Base-by-base conservation (phyloP, 2,797 vertebrate species). In the Phataginus tetradactyla region DNA sequence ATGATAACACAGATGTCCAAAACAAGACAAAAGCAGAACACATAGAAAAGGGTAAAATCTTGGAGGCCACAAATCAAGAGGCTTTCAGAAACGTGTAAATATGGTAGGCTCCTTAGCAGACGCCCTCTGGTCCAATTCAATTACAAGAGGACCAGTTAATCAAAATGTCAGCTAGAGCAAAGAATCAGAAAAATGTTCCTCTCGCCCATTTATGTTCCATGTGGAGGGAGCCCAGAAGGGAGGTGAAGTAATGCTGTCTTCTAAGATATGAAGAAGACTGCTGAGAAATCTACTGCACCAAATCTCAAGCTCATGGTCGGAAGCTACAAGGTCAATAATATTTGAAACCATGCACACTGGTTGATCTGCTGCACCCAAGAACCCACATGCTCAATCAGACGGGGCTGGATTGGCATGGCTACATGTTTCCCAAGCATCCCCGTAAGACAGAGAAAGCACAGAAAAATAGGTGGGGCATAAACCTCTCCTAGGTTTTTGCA, bases 1-100 rank as follows among this genome's bases (percentile, higher is more conserved):
- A 93, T 3, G 45, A 42, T 77, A 57, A 71, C 61, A 72, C 71
- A 80, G 27, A 61, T 78, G 29, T 64, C 34, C 25, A 64, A 83
- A 92, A 45, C 15, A 59, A 94, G n/a, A 91, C 78, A 86, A 64
- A 87, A 71, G 51, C 14, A 95, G 91, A 61, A 86, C 14, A 78
- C 66, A 94, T 0, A 64, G 51, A n/a, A 69, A 27, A 95, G 53
- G 32, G n/a, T 11, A 49, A 63, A 61, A 69, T 55, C 53, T 55
- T 74, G 63, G 63, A 81, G 57, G 32, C 23, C 15, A 90, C 61
- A 45, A 57, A 91, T 21, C 78, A 86, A 77, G 68, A 91, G 39
- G 53, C 63, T 86, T 97, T 90, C 25, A 75, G 53, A 86, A 68
- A 78, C n/a, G n/a, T 45, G 25, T 79, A 37, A 84, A 66, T 27